Percentiles rank a stretch among this genome's conserved stretches.
phyloP scores from a whole-genome alignment of 2,797 vertebrate genomes.

The Lepilemur ruficaudatus region DNA sequence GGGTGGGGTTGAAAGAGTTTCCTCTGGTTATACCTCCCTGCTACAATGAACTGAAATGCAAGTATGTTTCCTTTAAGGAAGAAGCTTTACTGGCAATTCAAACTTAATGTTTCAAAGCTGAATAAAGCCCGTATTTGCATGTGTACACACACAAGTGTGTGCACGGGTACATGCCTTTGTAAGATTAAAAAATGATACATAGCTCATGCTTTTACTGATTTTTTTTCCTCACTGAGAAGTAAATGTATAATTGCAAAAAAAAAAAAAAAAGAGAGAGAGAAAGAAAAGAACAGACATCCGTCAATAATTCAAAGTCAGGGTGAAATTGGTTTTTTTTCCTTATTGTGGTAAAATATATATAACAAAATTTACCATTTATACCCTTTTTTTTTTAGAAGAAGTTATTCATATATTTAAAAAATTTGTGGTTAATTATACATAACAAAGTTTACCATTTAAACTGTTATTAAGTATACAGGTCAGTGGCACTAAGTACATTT shows the following conservation, averaged over 20 bases:
- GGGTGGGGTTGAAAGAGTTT: background rate
- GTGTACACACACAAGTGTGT: accelerated
- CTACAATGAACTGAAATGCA: background rate
- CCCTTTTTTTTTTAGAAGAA: background rate
- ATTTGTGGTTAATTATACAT: background rate
- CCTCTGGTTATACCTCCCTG: background rate
- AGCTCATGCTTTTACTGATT: background rate
- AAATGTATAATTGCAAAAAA: background rate
- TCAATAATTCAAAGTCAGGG: background rate
- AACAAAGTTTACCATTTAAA: background rate
- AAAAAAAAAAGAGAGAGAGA: background rate
- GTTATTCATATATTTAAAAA: background rate
- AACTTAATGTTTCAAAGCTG: background rate
- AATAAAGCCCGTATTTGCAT: background rate
- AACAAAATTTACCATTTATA: background rate
- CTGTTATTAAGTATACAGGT: background rate
- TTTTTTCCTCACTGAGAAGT: background rate
- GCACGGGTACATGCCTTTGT: background rate
- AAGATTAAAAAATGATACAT: background rate
- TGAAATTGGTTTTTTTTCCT: background rate
- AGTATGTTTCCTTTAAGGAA: background rate
- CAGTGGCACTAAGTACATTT: background rate
- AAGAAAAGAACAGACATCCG: background rate
- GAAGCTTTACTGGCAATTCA: background rate
- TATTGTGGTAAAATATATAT: background rate